Percentiles rank a stretch among this genome's conserved stretches.
These are phyloP conservation scores for Apamea sordens DNA, from an alignment of 2,888 invertebrate genomes.

Conservation along the genomic window DNA sequence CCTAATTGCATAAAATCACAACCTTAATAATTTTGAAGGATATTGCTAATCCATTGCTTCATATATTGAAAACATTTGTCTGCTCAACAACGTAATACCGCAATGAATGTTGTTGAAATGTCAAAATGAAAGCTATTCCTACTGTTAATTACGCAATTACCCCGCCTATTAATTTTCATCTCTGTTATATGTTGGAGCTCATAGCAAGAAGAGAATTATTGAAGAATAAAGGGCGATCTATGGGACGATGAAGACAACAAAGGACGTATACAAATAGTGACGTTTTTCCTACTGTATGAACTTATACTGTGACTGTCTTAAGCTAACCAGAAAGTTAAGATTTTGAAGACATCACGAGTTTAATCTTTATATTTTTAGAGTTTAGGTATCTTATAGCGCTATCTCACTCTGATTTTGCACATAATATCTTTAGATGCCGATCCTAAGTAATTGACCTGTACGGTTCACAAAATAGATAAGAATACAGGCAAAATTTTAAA, in stretches of 20 bases:
- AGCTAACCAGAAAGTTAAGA: neutral
- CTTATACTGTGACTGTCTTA: neutral
- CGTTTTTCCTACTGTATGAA: neutral
- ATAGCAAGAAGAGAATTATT: neutral
- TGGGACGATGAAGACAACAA: neutral
- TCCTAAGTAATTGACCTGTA: constrained; percentile 33
- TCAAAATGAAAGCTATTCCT: too few relatives aligned
- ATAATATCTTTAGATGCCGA: neutral
- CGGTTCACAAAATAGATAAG: neutral
- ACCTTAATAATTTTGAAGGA: too few relatives aligned
- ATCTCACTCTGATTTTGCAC: constrained; percentile 17
- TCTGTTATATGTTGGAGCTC: neutral
- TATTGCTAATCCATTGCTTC: too few relatives aligned
- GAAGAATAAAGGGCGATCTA: neutral
- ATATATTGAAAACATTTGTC: too few relatives aligned
- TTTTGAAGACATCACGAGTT: neutral
- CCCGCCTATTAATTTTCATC: neutral
- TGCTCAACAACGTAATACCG: too few relatives aligned
- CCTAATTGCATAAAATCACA: too few relatives aligned
- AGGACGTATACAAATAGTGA: neutral
- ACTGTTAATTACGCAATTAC: too few relatives aligned
- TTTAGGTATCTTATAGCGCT: constrained; percentile 3
- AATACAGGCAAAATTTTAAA: neutral
- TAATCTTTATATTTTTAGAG: neutral
- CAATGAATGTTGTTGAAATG: too few relatives aligned